These are phyloP conservation scores for Salarias fasciatus DNA, from an alignment of 2,797 vertebrate species.

Conservation along the genomic window DNA sequence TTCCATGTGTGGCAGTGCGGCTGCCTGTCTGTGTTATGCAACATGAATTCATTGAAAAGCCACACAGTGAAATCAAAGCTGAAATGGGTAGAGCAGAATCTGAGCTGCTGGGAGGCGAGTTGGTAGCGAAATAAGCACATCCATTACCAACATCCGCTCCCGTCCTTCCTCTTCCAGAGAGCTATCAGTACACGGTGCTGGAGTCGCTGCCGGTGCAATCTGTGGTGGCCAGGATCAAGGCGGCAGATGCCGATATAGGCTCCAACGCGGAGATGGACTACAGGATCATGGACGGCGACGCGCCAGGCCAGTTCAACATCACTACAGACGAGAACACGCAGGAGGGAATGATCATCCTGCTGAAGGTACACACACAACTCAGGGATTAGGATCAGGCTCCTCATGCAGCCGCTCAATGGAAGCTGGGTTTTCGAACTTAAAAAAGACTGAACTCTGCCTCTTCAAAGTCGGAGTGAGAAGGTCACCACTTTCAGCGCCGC, in stretches of 20 bases:
- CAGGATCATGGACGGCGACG: slow-evolving; percentile 92
- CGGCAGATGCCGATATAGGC: slow-evolving; percentile 91
- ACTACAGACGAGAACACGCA: slow-evolving; percentile 92
- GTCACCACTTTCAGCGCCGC: too few relatives aligned
- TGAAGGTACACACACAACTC: slow-evolving; percentile 82
- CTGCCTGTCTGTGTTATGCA: slow-evolving; percentile 42
- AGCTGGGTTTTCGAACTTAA: too few relatives aligned
- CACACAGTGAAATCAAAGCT: slow-evolving; percentile 48
- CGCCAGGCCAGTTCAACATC: slow-evolving; percentile 89
- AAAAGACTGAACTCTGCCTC: too few relatives aligned
- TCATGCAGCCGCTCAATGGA: too few relatives aligned
- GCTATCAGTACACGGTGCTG: slow-evolving; percentile 91
- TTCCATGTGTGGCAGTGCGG: slow-evolving; percentile 17
- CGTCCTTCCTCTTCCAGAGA: slow-evolving; percentile 79
- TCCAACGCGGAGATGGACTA: slow-evolving; percentile 96
- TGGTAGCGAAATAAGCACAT: slow-evolving; percentile 45
- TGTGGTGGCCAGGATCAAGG: slow-evolving; percentile 94
- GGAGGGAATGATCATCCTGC: slow-evolving; percentile 91
- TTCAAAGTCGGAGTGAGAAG: too few relatives aligned
- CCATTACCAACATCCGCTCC: slow-evolving; percentile 46
- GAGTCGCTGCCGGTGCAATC: slow-evolving; percentile 91
- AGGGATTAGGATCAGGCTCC: too few relatives aligned
- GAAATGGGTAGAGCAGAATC: slow-evolving; percentile 32
- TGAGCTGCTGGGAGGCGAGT: slow-evolving; percentile 33
- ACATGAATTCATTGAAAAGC: slow-evolving; percentile 39